These are phyloP conservation scores for Nymphicus hollandicus DNA, from an alignment of 2,113 vertebrate genomes.

Conservation along the genomic window DNA sequence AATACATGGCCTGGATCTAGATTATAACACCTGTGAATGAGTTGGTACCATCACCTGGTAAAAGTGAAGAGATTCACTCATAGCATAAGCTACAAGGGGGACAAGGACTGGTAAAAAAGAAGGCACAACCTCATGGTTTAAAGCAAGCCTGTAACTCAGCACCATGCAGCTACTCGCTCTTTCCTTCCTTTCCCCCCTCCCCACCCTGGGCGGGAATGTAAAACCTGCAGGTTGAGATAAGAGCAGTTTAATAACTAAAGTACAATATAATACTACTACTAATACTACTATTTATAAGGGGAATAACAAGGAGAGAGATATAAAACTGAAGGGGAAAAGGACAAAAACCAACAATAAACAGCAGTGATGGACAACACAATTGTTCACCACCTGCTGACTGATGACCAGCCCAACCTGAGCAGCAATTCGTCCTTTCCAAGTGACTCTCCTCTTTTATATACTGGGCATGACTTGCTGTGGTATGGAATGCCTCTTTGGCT, in stretches of 20 bases:
- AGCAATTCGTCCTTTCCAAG: neutral
- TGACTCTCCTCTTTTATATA: neutral
- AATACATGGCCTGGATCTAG: neutral
- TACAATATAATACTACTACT: neutral
- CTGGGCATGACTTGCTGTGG: neutral
- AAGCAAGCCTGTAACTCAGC: neutral
- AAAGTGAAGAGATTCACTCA: neutral
- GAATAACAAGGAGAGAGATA: neutral
- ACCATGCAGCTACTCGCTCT: neutral
- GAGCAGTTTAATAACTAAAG: neutral
- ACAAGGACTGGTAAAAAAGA: neutral
- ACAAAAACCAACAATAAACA: neutral
- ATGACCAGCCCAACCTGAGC: neutral
- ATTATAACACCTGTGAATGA: neutral
- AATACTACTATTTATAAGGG: neutral
- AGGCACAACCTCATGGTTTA: neutral
- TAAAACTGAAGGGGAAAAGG: neutral
- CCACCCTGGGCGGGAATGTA: neutral
- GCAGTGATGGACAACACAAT: neutral
- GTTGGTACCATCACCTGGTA: neutral
- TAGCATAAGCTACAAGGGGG: neutral
- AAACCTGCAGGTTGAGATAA: neutral
- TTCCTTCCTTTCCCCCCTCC: neutral
- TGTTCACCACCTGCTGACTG: neutral
- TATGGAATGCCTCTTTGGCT: neutral